A percentile compares a stretch with the other conserved stretches of the same genome.
Evolutionary conservation across 1,140 invertebrate species (phyloP).

Genomic region (Colletes latitarsis): DNA sequence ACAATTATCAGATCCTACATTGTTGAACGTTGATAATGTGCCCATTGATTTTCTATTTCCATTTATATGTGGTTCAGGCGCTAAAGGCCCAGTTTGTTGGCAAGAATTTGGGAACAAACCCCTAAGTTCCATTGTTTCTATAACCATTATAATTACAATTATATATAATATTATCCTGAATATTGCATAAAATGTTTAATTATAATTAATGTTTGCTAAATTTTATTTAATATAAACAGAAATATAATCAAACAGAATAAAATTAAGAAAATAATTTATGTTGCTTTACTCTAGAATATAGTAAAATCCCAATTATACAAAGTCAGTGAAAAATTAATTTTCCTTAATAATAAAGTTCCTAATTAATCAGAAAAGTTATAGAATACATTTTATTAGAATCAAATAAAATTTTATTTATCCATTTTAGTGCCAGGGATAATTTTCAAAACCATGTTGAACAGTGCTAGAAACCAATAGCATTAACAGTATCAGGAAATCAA

Average conservation of each 20-base stretch:
- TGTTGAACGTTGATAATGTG: slow-evolving; percentile 75
- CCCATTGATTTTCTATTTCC: slow-evolving; percentile 78
- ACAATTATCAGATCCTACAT: slow-evolving; percentile 80
- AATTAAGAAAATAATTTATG: too few species aligned
- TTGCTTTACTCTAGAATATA: background rate
- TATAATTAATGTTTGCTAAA: slow-evolving; percentile 6
- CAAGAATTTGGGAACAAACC: slow-evolving; percentile 81
- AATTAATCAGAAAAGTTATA: too few species aligned
- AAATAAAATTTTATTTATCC: background rate
- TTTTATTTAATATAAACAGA: background rate
- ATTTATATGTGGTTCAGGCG: slow-evolving; percentile 79
- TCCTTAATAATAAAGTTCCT: too few species aligned
- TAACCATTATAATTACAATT: slow-evolving; percentile 43
- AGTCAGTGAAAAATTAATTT: too few species aligned
- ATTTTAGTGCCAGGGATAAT: too few species aligned
- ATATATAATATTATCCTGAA: background rate
- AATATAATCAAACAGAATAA: background rate
- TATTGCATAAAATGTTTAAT: background rate
- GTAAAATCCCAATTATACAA: background rate
- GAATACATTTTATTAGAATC: too few species aligned
- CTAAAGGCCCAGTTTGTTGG: slow-evolving; percentile 80
- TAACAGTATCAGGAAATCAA: too few species aligned
- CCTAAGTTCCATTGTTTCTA: slow-evolving; percentile 84
- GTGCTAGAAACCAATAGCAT: too few species aligned
- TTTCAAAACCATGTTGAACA: too few species aligned